phyloP scores from a whole-genome alignment of 2,888 invertebrate genomes.

The Drosophila antonietae region DNA sequence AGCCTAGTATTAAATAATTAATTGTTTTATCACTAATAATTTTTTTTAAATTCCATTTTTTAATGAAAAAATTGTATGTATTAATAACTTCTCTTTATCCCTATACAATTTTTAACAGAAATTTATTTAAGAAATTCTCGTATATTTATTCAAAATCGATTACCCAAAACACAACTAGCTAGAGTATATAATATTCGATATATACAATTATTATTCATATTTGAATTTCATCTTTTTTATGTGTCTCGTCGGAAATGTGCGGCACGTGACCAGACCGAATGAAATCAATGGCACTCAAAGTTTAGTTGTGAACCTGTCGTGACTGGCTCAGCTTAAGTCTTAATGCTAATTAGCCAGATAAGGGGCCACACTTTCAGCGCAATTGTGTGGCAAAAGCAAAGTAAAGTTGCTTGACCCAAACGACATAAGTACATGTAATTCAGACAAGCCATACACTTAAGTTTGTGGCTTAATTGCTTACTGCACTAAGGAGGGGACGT shows the following conservation, averaged over 20 bases:
- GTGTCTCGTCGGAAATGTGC: slow-evolving; percentile 16
- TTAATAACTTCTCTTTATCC: too few species aligned
- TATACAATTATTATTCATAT: not conserved
- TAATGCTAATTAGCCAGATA: slow-evolving; percentile 55
- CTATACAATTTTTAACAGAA: too few species aligned
- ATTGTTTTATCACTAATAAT: too few species aligned
- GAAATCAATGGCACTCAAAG: slow-evolving; percentile 37
- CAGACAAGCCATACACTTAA: slow-evolving; percentile 36
- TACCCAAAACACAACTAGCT: not conserved
- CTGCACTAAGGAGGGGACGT: slow-evolving; percentile 9
- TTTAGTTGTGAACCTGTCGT: slow-evolving; percentile 28
- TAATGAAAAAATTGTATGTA: too few species aligned
- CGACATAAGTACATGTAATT: slow-evolving; percentile 47
- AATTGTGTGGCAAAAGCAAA: slow-evolving; percentile 33
- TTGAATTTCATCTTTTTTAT: not conserved
- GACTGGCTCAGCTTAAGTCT: slow-evolving; percentile 38
- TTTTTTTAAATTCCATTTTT: too few species aligned
- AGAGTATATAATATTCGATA: slow-evolving; percentile 15
- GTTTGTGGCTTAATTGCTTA: slow-evolving; percentile 32
- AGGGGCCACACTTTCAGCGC: slow-evolving; percentile 31
- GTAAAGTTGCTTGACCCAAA: slow-evolving; percentile 26
- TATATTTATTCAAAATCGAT: too few species aligned
- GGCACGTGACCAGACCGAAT: slow-evolving; percentile 23
- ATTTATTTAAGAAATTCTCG: too few species aligned
- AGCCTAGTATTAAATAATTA: too few species aligned